Conservation (phyloP, 2,888 invertebrate species). For the Allygus modestus region DNA sequence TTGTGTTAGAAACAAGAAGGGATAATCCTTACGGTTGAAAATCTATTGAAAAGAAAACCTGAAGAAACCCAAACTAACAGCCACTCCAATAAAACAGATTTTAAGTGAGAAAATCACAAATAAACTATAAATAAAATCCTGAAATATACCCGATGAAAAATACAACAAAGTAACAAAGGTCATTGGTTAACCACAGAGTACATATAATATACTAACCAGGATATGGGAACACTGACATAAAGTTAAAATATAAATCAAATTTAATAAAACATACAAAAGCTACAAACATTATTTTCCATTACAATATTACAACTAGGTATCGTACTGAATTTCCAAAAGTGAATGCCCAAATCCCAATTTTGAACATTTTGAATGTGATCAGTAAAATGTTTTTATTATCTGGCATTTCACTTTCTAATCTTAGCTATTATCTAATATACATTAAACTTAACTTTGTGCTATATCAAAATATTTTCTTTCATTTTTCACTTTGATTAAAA, state of each 20-base stretch:
- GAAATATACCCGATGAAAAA: background rate
- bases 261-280: slow-evolving; percentile 34
- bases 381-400: slow-evolving; percentile 19
- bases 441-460: slow-evolving; percentile 21
- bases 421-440: slow-evolving; percentile 28
- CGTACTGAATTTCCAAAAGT: slow-evolving; percentile 24
- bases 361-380: slow-evolving; percentile 8
- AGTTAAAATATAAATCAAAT: background rate
- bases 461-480: slow-evolving; percentile 25
- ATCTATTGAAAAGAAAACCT: background rate
- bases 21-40: too few relatives aligned
- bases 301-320: slow-evolving; percentile 19
- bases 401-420: slow-evolving; percentile 26
- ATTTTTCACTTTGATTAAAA: background rate
- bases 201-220: background rate
- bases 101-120: background rate
- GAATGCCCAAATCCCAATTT: slow-evolving; percentile 54
- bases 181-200: slow-evolving; percentile 6
- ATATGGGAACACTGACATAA: background rate
- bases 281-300: slow-evolving; percentile 25
- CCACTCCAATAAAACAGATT: background rate
- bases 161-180: slow-evolving; percentile 6
- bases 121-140: slow-evolving; percentile 3
- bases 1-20: too few relatives aligned
- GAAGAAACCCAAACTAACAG: slow-evolving; percentile 20